phyloP scores from a whole-genome alignment of 2,797 vertebrate genomes.

The Iguana delicatissima region DNA sequence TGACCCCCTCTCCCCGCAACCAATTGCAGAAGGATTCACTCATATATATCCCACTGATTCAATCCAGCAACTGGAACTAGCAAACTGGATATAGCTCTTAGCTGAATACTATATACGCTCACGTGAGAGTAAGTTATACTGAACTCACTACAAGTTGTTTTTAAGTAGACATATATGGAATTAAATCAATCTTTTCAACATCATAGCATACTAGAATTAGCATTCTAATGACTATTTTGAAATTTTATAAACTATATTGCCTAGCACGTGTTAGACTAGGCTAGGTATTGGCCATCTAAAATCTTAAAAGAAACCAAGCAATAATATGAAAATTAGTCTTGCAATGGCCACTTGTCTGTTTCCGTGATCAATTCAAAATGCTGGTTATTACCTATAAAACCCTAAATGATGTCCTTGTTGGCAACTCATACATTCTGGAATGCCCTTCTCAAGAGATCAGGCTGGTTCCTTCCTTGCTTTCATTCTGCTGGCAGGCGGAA shows the following conservation, averaged over 20 bases:
- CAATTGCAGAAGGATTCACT: too few species aligned
- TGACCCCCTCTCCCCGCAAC: too few species aligned
- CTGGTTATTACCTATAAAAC: too few species aligned
- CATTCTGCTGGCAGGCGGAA: too few species aligned
- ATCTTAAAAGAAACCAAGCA: background rate
- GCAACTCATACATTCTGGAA: too few species aligned
- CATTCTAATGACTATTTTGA: background rate
- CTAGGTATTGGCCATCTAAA: background rate
- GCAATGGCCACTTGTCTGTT: background rate
- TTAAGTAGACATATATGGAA: background rate
- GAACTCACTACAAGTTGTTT: background rate
- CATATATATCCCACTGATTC: too few species aligned
- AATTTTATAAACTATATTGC: background rate
- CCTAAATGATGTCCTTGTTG: too few species aligned
- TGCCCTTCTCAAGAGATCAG: too few species aligned
- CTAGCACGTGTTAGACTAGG: background rate
- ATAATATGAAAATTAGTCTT: background rate
- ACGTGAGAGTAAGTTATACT: background rate
- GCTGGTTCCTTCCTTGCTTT: too few species aligned
- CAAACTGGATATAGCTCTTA: too few species aligned
- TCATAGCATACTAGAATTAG: conserved; percentile 3
- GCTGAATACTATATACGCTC: background rate
- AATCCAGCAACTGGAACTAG: too few species aligned
- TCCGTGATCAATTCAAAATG: too few species aligned
- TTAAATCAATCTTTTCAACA: conserved; percentile 23